A percentile compares a stretch with the other conserved stretches of the same genome.
Conservation (phyloP, 2,888 invertebrate species). For the Drosophila subsilvestris region DNA sequence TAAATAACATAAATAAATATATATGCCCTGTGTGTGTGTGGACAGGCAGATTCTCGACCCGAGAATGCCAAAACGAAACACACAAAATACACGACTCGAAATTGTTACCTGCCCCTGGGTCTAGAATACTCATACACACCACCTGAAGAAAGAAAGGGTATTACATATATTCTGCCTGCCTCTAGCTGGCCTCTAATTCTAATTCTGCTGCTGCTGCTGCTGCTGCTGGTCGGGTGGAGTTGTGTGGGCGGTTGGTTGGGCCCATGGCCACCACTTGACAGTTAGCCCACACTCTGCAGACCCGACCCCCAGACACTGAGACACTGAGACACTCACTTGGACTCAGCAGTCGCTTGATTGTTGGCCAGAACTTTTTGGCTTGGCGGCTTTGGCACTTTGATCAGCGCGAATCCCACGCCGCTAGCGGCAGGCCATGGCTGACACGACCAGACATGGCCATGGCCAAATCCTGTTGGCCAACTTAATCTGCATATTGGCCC, state of each 20-base stretch:
- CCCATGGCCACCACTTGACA: constrained; percentile 56
- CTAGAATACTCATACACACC: too few relatives aligned
- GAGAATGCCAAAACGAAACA: too few relatives aligned
- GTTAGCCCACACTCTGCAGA: constrained; percentile 49
- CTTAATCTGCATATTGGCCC: constrained; percentile 31
- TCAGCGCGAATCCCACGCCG: constrained; percentile 28
- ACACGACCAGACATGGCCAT: constrained; percentile 39
- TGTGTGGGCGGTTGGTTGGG: constrained; percentile 31
- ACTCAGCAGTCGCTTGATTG: constrained; percentile 20
- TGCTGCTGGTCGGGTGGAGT: constrained; percentile 23
- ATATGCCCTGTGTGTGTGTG: too few relatives aligned
- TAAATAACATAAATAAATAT: too few relatives aligned
- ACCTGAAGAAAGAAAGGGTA: too few relatives aligned
- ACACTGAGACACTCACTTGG: background rate
- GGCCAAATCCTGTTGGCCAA: constrained; percentile 43
- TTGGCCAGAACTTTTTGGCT: constrained; percentile 53
- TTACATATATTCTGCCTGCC: background rate
- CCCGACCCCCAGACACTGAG: constrained; percentile 29
- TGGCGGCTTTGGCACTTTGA: constrained; percentile 56
- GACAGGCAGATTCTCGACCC: too few relatives aligned
- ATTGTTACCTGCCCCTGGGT: too few relatives aligned
- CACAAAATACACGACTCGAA: too few relatives aligned
- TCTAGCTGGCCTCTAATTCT: constrained; percentile 4
- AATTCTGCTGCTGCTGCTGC: background rate
- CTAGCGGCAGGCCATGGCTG: constrained; percentile 26